phyloP scores from a whole-genome alignment of 2,888 invertebrate species.

The Leptothorax acervorum region DNA sequence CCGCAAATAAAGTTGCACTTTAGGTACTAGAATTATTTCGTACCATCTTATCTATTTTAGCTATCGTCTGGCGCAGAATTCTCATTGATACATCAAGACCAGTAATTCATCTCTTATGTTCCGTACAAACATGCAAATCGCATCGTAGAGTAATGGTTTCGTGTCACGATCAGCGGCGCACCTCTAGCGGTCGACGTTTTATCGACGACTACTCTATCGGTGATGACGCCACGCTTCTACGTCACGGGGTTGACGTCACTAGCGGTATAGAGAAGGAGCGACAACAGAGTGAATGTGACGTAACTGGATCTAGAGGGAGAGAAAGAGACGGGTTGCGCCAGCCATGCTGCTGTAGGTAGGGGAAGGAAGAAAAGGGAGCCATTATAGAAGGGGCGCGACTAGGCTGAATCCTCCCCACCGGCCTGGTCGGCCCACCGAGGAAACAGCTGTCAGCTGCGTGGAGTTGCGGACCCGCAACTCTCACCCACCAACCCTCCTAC shows the following conservation, averaged over 20 bases:
- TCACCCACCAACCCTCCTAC: conserved; percentile 72
- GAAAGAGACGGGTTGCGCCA: conserved; percentile 76
- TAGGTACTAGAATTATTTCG: neutral
- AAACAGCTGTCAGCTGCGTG: conserved; percentile 85
- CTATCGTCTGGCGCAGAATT: conserved; percentile 17
- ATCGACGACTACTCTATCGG: conserved; percentile 65
- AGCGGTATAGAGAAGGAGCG: conserved; percentile 58
- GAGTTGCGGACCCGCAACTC: conserved; percentile 80
- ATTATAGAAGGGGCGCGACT: conserved; percentile 86
- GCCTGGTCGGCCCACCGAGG: conserved; percentile 85
- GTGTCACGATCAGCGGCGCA: conserved; percentile 56
- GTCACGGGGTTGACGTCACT: conserved; percentile 72
- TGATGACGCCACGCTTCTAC: conserved; percentile 71
- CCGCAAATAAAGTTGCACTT: neutral
- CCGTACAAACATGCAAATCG: conserved; percentile 41
- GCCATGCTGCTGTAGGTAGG: conserved; percentile 84
- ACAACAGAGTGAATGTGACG: conserved; percentile 61
- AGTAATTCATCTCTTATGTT: conserved; percentile 39
- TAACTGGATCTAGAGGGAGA: conserved; percentile 71
- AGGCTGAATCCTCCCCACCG: conserved; percentile 86
- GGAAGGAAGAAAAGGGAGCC: conserved; percentile 86
- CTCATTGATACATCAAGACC: conserved; percentile 42
- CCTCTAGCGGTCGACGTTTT: conserved; percentile 63
- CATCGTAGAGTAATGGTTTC: conserved; percentile 41
- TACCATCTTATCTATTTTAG: neutral